Evolutionary conservation across 2,113 vertebrate species (phyloP), one percentile per base, ranked within the genome.

Genomic region (Zapornia atra): DNA sequence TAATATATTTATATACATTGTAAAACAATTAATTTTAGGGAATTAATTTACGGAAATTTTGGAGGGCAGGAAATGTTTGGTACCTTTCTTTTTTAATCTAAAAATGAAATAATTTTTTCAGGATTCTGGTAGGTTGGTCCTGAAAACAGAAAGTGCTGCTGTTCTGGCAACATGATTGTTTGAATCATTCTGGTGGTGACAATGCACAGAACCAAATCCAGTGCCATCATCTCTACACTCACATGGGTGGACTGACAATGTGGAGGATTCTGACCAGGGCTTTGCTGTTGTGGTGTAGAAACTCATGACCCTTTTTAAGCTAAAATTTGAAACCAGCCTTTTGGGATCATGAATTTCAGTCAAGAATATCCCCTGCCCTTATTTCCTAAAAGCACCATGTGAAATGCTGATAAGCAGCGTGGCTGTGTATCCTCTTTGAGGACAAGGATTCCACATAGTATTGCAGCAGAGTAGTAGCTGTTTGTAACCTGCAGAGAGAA

Each of bases 261-360:
- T n/a, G 46, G 54, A 64, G 57, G 61, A 77, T 83, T 71, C 61
- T 15, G 16, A 63, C 15, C 21, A 36, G 44, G 21, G 53, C 48
- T 53, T 50, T 40, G 20, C 34, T 71, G 22, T 34, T 19, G 31
- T 36, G 5, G 2, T 25, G 31, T 63, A 40, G 60, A 68, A 94
- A 63, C 33, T 57, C 16, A 31, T 20, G 26, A 57, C 40, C 5
- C 21, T 71, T 48, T 81, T 83, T 20, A 78, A 70, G 31, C 48
- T 73, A 79, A 92, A 83, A 71, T 82, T 90, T 94, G 34, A 51
- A 92, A 63, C 20, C 10, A 71, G 40, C 34, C 50, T 95, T 85
- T 90, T 57, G 31, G 59, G 65, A 92, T 91, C 94, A 78, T 87
- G 80, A 68, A 84, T 26, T 96, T 95, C 51, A 83, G 40, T 73